Evolutionary conservation across 2,888 invertebrate species (phyloP), one percentile per base, ranked within the genome.

Genomic region (Drosophila percnosoma): DNA sequence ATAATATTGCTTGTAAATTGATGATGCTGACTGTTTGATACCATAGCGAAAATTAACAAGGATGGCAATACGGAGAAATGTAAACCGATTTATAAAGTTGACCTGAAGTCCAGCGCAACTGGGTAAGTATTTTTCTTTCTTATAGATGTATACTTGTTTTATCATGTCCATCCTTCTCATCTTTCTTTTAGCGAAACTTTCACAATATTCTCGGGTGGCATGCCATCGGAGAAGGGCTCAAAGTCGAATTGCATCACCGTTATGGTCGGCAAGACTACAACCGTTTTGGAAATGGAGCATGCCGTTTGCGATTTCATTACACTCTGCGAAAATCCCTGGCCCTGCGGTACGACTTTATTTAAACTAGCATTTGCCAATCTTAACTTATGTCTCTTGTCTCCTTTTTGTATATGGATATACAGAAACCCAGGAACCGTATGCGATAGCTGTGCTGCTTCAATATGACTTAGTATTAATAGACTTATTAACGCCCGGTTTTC

Each of bases 231-330:
- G 94, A 96, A 97, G 93, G 96, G 97, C 90, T 96, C 97, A 88
- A 95, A 97, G 94, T 96, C 98, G 89, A 98, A 98, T 91, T 98
- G 98, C 94, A 97, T 99, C 93, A 99, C 99, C 36, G 98, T 99
- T 87, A 97, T 98, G 94, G 98, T 97, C 94, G 98, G 98, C 83
- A 99, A 98, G 94, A 97, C 97, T 87, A 99, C 98, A 82, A 99
- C 99, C 36, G 99, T 99, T 75, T 95, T 99, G 91, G 99, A 99
- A 95, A 99, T 99, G 99, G 99, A 99, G 93, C 98, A 99, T 94
- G 97, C 96, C 92, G 98, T 99, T 75, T 96, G 99, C 76, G 99
- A 99, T 95, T 99, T 99, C 94, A 96, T 99, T 91, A 97, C 98
- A 69, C 95, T 99, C 68, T 98, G 98, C 94, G 98, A 98, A 93